Base-by-base conservation (phyloP, 2,888 invertebrate species). In the Altica lythri region DNA sequence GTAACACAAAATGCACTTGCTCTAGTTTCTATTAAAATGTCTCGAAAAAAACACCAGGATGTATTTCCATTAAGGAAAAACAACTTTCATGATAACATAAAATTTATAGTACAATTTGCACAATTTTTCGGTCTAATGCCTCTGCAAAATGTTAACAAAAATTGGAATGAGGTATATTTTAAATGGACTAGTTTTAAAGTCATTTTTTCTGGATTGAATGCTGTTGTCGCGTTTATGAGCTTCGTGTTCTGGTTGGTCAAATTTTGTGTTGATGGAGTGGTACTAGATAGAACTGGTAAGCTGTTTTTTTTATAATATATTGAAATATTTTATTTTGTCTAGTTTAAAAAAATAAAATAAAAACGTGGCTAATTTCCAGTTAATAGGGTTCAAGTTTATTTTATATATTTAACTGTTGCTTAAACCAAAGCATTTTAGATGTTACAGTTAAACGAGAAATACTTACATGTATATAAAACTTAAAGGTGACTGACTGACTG, bases 111-210 rank as follows among this genome's bases (percentile, higher is more conserved):
- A 13, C 48, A 65, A 13, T 56, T 70, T 34, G 69, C 68, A 1
- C 72, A 72, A 55, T 67, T 65, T 46, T 72, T 72, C 46, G 73
- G 70, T 1, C 61, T 71, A 9, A 71, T 73, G 72, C 73, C 73
- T 4, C 35, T 73, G 13, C 53, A 63, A 22, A 63, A 65, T 3
- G 51, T 69, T 2, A 60, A 56, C 5, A 58, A 58, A 34, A 61
- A 64, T 40, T 46, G 65, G 14, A 52, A 63, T 17, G 57, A 65
- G 16, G 60, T 70, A 1, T 57, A 63, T 29, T 72, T 72, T 37
- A 62, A 66, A 38, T 70, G 70, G 70, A 52, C 56, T 9, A 70
- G 71, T 12, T 51, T 66, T 5, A 58, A 63, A 53, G 57, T 66
- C 1, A 13, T 68, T 12, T 72, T 64, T 53, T 57, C 68, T 2